Evolutionary conservation across 2,888 invertebrate genomes (phyloP).

Genomic region (Tetragonisca angustula): DNA sequence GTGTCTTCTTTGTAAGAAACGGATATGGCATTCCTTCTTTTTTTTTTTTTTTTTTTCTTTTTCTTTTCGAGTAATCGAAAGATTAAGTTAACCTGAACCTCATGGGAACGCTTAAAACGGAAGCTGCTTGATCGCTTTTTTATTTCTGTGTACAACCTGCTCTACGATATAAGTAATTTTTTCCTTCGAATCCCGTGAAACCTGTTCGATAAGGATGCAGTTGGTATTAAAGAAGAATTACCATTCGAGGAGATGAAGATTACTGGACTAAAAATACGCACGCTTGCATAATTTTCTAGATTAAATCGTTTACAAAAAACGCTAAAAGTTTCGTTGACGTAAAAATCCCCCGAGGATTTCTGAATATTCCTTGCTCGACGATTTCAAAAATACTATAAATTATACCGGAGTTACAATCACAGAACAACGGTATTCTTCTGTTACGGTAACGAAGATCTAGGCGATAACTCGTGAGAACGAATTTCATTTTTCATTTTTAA

Average conservation of each 20-base stretch:
- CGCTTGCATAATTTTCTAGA: neutral
- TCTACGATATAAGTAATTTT: neutral
- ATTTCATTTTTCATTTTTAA: neutral
- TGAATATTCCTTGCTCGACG: neutral
- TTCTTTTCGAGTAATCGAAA: neutral
- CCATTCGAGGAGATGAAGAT: neutral
- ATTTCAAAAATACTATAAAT: neutral
- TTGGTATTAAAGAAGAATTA: neutral
- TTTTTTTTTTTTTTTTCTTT: neutral
- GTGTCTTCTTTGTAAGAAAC: neutral
- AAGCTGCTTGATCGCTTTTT: neutral
- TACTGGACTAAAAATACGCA: neutral
- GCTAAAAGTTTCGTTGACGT: neutral
- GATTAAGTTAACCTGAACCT: neutral
- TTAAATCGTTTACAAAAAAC: neutral
- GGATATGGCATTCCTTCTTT: neutral
- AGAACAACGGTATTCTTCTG: neutral
- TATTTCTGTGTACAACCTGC: neutral
- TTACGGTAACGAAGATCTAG: neutral
- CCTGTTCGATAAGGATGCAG: neutral
- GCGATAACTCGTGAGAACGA: neutral
- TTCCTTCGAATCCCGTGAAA: constrained; percentile 1
- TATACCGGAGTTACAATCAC: neutral
- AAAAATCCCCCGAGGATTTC: neutral
- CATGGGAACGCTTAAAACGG: neutral